Evolutionary conservation across 2,113 vertebrate genomes (phyloP), one percentile per base, ranked within the genome.

Genomic region (Andinoacara biseriatus): DNA sequence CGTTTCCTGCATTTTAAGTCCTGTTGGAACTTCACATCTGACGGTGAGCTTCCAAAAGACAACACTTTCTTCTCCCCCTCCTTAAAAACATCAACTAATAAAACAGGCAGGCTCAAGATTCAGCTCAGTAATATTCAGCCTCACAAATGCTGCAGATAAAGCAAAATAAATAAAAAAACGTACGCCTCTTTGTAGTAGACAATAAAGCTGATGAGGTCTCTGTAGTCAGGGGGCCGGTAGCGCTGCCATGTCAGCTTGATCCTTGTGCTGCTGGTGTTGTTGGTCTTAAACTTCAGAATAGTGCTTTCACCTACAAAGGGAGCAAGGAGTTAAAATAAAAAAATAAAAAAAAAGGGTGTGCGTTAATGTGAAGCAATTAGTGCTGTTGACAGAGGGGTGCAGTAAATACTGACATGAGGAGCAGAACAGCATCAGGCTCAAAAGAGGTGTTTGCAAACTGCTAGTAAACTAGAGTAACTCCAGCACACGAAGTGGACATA

Each of bases 141-240:
- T 18, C 4, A 5, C n/a, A 24, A 29, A 38, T 14, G 49, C 59
- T 40, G 29, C 29, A 35, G 76, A 5, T 9, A 62, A 40, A 20
- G 3, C 2, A 13, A 72, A 54, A 31, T 20, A 54, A 72, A 54
- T 10, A 54, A 56, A 52, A 57, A 60, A 78, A 98, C 98, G 94
- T 94, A 99, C 98, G 98, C 97, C 85, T 99, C 98, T 90, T 98
- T 99, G 95, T 99, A 99, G 96, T 98, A 99, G 24, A 99, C 97
- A 1, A 98, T 97, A 86, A 99, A 99, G 94, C 97, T 98, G 94
- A 99, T 98, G 90, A 99, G 97, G 93, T 98, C 97, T 91, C 97
- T 94, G 92, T 98, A 99, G 93, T 99, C 97, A 0, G 96, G 96
- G 2, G 98, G 97, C 2, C 97, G 96, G 94, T 99, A 99, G 1